A percentile compares a stretch with the other conserved stretches of the same genome.
phyloP scores from a whole-genome alignment of 23 tunicate species.

The Ciona savignyi region DNA sequence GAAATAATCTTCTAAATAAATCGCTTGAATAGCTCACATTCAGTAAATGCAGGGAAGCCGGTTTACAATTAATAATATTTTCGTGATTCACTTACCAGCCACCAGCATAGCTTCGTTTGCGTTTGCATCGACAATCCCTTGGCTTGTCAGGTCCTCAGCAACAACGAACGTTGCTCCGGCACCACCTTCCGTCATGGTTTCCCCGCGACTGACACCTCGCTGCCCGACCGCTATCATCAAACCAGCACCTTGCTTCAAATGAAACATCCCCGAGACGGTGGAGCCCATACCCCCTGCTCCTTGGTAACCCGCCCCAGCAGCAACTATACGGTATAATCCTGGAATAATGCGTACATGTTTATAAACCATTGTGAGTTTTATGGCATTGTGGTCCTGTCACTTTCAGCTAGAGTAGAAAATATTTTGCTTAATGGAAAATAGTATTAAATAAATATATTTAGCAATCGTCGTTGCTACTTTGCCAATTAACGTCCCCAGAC shows the following conservation, averaged over 20 bases:
- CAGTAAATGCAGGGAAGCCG: too few species aligned
- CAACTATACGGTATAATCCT: slow-evolving; percentile 73
- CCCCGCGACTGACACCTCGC: slow-evolving; percentile 36
- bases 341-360: too few species aligned
- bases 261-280: slow-evolving; percentile 52
- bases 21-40: too few species aligned
- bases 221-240: slow-evolving; percentile 86
- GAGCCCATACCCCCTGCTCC: slow-evolving; percentile 80
- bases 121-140: slow-evolving; percentile 1
- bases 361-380: too few species aligned
- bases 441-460: too few species aligned
- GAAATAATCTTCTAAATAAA: too few species aligned
- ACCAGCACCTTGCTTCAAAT: slow-evolving; percentile 43
- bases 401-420: too few species aligned
- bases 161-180: slow-evolving; percentile 93
- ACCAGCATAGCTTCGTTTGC: slow-evolving; percentile 32
- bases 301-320: slow-evolving; percentile 88
- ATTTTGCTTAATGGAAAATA: too few species aligned
- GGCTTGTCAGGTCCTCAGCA: slow-evolving; percentile 10
- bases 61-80: too few species aligned
- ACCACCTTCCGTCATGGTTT: slow-evolving; percentile 44
- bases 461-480: not conserved
- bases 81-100: slow-evolving; percentile 57
- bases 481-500: too few species aligned
- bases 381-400: too few species aligned